These are phyloP conservation scores for Anorthoa munda DNA, from an alignment of 2,888 invertebrate genomes.

Conservation along the genomic window DNA sequence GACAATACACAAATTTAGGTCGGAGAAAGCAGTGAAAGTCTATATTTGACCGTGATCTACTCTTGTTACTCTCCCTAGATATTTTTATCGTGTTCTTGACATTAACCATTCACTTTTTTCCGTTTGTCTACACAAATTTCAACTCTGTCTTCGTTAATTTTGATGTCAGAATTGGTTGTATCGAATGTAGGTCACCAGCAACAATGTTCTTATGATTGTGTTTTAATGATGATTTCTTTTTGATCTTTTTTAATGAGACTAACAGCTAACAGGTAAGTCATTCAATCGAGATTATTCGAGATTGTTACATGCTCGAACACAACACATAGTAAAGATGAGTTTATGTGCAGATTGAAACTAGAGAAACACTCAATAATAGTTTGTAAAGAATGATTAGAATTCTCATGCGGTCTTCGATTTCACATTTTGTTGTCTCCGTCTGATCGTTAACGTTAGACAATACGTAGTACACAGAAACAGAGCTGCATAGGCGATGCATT, in stretches of 20 bases:
- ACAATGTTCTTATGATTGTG: constrained; percentile 72
- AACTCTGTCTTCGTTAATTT: constrained; percentile 64
- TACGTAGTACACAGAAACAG: constrained; percentile 53
- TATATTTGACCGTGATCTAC: constrained; percentile 86
- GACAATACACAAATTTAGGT: constrained; percentile 82
- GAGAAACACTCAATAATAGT: constrained; percentile 19
- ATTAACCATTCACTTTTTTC: constrained; percentile 78
- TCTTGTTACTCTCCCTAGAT: constrained; percentile 83
- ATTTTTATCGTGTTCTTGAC: constrained; percentile 81
- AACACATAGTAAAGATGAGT: constrained; percentile 10
- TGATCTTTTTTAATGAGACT: constrained; percentile 63
- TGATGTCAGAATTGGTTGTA: constrained; percentile 62
- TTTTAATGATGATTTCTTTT: constrained; percentile 77
- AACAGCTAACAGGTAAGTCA: constrained; percentile 36
- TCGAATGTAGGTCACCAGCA: constrained; percentile 68
- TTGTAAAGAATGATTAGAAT: constrained; percentile 41
- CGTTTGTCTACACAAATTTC: constrained; percentile 56
- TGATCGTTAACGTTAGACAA: constrained; percentile 59
- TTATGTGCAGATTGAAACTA: not conserved
- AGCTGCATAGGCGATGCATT: constrained; percentile 76
- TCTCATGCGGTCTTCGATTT: constrained; percentile 52
- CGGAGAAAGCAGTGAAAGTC: constrained; percentile 89
- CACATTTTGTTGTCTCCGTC: constrained; percentile 50
- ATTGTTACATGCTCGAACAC: constrained; percentile 28
- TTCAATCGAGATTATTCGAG: constrained; percentile 43